Base-by-base conservation (phyloP, 2,113 vertebrate species). In the Platycercus adscitus region DNA sequence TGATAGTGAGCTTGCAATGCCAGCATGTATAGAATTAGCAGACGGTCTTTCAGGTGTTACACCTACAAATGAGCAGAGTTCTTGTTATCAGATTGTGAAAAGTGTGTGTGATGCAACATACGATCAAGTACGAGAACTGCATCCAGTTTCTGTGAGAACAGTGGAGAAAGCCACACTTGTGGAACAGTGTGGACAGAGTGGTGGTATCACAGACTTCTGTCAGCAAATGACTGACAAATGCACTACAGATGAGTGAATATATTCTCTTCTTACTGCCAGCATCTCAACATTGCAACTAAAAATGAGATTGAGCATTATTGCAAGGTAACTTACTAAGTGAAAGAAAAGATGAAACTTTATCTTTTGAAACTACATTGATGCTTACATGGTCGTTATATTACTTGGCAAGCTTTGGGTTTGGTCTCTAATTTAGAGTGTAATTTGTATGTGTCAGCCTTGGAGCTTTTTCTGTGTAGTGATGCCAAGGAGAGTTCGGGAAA, bases 201-300 rank as follows among this genome's bases (percentile, higher is more conserved):
- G 92, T 16, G 98, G 97, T 46, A 98, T 98, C 95, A 97, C 97
- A 33, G 98, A 98, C 91, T 98, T 98, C 96, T 98, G 98, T 80
- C 98, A 98, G 94, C 98, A 98, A 61, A 98, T 98, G 98, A 98
- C 98, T 53, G 97, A 98, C 58, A 98, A 98, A 66, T 98, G 98
- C 93, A 98, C 98, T 96, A 98, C 98, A 91, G 98, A 98, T 86
- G 97, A 98, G 81, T 98, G 93, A 97, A 49, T 35, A 17, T 43
- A 17, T 55, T 78, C 26, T 28, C 33, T 55, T 28, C 44, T 28
- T 41, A 3, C 71, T 94, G 50, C 65, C 61, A 80, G 56, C 75
- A 53, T 90, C 39, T 81, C 72, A 29, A 12, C 46, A 7, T 8
- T 47, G 72, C 63, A 21, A 23, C 63, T 89, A 39, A 71, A 86